These are phyloP conservation scores for Serrognathus titanus DNA, from an alignment of 2,888 invertebrate species.

Conservation along the genomic window DNA sequence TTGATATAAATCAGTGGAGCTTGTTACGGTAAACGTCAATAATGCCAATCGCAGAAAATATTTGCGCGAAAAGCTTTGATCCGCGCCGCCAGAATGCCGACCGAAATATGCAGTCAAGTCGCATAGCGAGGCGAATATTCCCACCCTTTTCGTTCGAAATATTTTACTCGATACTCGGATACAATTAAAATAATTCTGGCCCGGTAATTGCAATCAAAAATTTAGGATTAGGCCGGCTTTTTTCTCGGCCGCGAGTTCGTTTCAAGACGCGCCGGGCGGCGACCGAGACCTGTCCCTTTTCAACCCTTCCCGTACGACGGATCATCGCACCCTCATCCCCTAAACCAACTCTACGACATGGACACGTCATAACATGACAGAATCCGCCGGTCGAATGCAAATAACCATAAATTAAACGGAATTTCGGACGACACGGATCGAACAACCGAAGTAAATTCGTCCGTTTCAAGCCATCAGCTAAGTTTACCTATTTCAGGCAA, in stretches of 20 bases:
- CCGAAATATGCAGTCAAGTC: slow-evolving; percentile 33
- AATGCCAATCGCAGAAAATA: slow-evolving; percentile 35
- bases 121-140: slow-evolving; percentile 30
- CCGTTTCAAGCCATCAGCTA: too few relatives aligned
- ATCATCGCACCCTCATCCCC: not conserved
- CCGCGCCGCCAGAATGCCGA: slow-evolving; percentile 25
- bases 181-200: slow-evolving; percentile 2
- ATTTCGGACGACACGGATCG: not conserved
- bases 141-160: slow-evolving; percentile 27
- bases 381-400: slow-evolving; percentile 7
- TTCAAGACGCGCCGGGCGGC: slow-evolving; percentile 1
- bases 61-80: slow-evolving; percentile 31
- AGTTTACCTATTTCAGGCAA: too few relatives aligned
- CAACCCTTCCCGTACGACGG: not conserved
- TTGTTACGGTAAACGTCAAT: slow-evolving; percentile 27
- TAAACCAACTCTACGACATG: slow-evolving; percentile 5
- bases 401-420: slow-evolving; percentile 8
- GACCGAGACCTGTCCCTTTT: not conserved
- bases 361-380: slow-evolving; percentile 13
- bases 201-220: slow-evolving; percentile 1
- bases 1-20: slow-evolving; percentile 18
- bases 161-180: slow-evolving; percentile 8
- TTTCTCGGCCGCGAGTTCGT: slow-evolving; percentile 1
- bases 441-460: too few relatives aligned
- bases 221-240: not conserved